Percentiles rank a stretch among this genome's conserved stretches.
Conservation (phyloP, 2,888 invertebrate species). For the Pollenia labialis region DNA sequence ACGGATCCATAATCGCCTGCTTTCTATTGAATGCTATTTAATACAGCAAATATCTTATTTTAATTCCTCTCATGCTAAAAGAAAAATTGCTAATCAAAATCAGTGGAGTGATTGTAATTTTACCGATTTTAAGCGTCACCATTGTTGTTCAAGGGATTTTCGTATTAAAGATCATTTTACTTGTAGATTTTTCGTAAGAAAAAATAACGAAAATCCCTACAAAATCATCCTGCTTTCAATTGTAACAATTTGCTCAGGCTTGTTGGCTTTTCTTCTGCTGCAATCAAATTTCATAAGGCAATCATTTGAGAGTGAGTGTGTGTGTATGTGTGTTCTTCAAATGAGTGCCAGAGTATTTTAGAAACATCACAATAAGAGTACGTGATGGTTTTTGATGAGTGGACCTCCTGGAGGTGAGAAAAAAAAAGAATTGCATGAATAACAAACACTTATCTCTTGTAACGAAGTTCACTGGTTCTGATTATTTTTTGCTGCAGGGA, state of each 20-base stretch:
- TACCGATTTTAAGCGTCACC: not conserved
- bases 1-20: not conserved
- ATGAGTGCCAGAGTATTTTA: constrained; percentile 30
- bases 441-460: constrained; percentile 67
- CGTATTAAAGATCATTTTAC: constrained; percentile 45
- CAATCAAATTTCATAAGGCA: constrained; percentile 46
- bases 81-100: constrained; percentile 59
- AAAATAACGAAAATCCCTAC: constrained; percentile 21
- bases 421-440: constrained; percentile 74
- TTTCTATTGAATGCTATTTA: not conserved
- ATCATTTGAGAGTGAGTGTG: constrained; percentile 20
- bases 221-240: constrained; percentile 33
- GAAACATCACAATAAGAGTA: constrained; percentile 55
- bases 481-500: constrained; percentile 55
- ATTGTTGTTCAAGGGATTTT: constrained; percentile 39
- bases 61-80: not conserved
- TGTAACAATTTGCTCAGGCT: constrained; percentile 38
- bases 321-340: not conserved
- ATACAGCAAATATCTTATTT: constrained; percentile 5
- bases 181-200: constrained; percentile 52
- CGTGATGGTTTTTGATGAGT: constrained; percentile 78
- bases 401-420: constrained; percentile 84
- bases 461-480: constrained; percentile 59
- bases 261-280: constrained; percentile 47
- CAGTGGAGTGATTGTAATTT: constrained; percentile 39